Base-by-base conservation (phyloP, 2,113 vertebrate genomes). In the Xenotilapia flavipinnis region DNA sequence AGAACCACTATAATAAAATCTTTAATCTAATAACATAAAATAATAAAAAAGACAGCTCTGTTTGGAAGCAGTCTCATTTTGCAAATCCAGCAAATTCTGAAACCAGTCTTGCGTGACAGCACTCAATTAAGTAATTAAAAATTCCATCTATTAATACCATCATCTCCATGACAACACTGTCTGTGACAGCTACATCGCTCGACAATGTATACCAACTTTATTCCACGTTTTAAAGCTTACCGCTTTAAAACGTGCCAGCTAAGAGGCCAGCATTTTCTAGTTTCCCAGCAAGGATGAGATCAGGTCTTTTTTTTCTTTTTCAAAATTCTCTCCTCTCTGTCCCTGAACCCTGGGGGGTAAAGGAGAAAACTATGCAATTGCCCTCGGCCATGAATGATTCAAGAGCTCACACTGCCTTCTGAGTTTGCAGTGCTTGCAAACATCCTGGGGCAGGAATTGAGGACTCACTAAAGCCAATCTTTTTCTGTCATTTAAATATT, bases 341-440 rank as follows among this genome's bases (percentile, higher is more conserved):
- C 85, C 86, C 31, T 84, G 91, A 90, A 93, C 84, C 90, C 47
- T 6, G n/a, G 79, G 75, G 26, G 89, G 80, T 86, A 68, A 84
- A 81, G 55, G 51, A 85, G 79, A 82, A 88, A 90, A 90, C 5
- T 31, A 45, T 60, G 75, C 60, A 85, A 91, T 81, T 26, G 60
- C 90, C 73, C 60, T 51, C 31, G 31, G 86, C 83, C 80, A 93
- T 93, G 75, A 94, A 93, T 92, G 89, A 94, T 93, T 93, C 81
- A 94, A 80, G 82, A 90, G 89, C 88, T 90, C 87, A 82, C 86
- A 60, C 85, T 53, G 83, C 62, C 87, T 85, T 91, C 80, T 89
- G 77, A 92, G 81, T 86, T 56, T 86, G 83, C 84, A 42, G n/a
- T 65, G 7, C 21, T 85, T 38, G 12, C 47, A 86, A 89, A 90